These are phyloP conservation scores for Nyleta sp. DNA, from an alignment of 2,888 invertebrate genomes.

Conservation along the genomic window DNA sequence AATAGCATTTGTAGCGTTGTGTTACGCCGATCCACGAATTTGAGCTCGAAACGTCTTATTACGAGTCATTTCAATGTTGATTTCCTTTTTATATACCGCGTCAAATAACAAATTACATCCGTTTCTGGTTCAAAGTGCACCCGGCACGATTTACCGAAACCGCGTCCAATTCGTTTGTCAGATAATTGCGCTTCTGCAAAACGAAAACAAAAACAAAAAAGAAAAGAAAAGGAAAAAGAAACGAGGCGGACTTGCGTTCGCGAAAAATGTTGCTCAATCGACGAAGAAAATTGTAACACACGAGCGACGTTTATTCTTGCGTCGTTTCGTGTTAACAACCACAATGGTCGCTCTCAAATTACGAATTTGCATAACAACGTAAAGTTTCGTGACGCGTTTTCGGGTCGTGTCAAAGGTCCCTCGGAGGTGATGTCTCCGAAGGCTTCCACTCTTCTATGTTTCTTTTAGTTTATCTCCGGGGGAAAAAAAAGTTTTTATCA, in stretches of 20 bases:
- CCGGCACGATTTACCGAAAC: constrained; percentile 4
- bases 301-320: constrained; percentile 48
- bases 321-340: constrained; percentile 62
- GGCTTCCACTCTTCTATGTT: constrained; percentile 52
- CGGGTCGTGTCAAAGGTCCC: constrained; percentile 72
- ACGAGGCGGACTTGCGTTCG: no score
- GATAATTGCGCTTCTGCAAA: constrained; percentile 25
- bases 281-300: constrained; percentile 30
- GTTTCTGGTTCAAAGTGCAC: constrained; percentile 7
- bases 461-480: constrained; percentile 59
- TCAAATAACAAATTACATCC: constrained; percentile 52
- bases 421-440: constrained; percentile 61
- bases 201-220: neutral
- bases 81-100: constrained; percentile 32
- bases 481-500: constrained; percentile 61
- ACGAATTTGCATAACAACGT: constrained; percentile 72
- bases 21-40: constrained; percentile 42
- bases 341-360: constrained; percentile 71
- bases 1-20: constrained; percentile 40
- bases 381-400: constrained; percentile 69
- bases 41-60: constrained; percentile 33
- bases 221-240: no score
- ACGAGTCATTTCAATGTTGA: constrained; percentile 45
- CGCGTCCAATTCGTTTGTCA: neutral
- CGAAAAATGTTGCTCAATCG: constrained; percentile 10